phyloP scores from a whole-genome alignment of 2,797 vertebrate species.

The Odontamblyopus rebecca region DNA sequence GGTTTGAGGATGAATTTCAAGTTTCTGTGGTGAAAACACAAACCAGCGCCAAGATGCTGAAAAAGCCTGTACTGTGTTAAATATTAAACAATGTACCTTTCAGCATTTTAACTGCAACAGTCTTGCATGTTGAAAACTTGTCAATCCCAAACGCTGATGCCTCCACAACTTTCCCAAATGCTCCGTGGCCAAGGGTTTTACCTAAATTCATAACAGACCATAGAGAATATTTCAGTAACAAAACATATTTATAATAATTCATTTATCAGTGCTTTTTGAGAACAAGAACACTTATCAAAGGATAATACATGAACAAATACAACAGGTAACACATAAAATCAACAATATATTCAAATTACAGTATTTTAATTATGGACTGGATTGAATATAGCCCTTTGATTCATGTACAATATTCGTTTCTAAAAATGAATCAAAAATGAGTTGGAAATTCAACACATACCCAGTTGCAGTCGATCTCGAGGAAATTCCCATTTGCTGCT shows the following conservation, averaged over 20 bases:
- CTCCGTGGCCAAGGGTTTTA: conserved; percentile 93
- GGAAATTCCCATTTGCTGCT: conserved; percentile 96
- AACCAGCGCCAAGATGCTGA: background rate
- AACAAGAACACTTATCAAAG: background rate
- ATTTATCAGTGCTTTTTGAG: background rate
- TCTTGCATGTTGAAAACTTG: conserved; percentile 96
- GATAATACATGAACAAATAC: background rate
- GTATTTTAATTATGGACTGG: too few relatives aligned
- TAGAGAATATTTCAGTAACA: background rate
- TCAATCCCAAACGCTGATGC: conserved; percentile 95
- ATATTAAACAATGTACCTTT: conserved; percentile 82
- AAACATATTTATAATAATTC: background rate
- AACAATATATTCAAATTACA: too few relatives aligned
- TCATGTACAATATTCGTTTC: too few relatives aligned
- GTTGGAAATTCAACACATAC: conserved; percentile 63
- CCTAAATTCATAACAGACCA: conserved; percentile 72
- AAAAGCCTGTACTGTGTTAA: background rate
- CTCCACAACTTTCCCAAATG: conserved; percentile 95
- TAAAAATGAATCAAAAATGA: conserved; percentile 16
- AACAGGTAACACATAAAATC: background rate
- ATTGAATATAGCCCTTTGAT: too few relatives aligned
- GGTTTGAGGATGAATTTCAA: conserved; percentile 5
- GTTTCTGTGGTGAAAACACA: background rate
- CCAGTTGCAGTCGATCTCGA: conserved; percentile 87
- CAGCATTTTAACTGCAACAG: conserved; percentile 96